Percentiles rank a stretch among this genome's conserved stretches.
Conservation (phyloP, 2,113 vertebrate species). For the Lampris megalopsis region DNA sequence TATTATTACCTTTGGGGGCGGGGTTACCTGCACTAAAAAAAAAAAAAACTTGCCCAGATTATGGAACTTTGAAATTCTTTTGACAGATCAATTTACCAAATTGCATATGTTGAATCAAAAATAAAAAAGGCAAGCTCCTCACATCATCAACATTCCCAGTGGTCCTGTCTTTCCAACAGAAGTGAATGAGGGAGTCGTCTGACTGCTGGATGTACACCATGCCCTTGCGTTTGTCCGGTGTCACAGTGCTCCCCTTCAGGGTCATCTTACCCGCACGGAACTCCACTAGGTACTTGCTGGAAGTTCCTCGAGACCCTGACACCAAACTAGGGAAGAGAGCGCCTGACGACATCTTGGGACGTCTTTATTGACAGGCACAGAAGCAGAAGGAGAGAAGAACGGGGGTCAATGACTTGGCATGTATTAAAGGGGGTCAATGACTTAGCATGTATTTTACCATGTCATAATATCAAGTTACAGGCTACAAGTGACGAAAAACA, state of each 20-base stretch:
- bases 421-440: background rate
- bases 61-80: no score
- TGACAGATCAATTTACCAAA: no score
- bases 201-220: conserved; percentile 96
- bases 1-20: no score
- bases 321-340: conserved; percentile 96
- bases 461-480: no score
- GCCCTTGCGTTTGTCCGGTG: conserved; percentile 96
- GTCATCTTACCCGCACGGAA: conserved; percentile 97
- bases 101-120: no score
- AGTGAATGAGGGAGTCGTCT: conserved; percentile 96
- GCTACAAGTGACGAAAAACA: no score
- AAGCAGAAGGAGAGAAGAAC: background rate
- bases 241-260: conserved; percentile 93
- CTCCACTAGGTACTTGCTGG: conserved; percentile 96
- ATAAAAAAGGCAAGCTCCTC: conserved; percentile 60
- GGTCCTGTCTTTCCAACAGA: conserved; percentile 98
- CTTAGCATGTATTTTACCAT: background rate
- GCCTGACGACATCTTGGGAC: conserved; percentile 89
- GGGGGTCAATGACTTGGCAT: background rate
- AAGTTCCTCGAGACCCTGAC: conserved; percentile 91
- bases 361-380: background rate
- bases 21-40: no score
- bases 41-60: no score
- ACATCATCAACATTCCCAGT: conserved; percentile 92